Percentiles rank a stretch among this genome's conserved stretches.
phyloP scores from a whole-genome alignment of 2,888 invertebrate species.

The Pardosa pseudoannulata region DNA sequence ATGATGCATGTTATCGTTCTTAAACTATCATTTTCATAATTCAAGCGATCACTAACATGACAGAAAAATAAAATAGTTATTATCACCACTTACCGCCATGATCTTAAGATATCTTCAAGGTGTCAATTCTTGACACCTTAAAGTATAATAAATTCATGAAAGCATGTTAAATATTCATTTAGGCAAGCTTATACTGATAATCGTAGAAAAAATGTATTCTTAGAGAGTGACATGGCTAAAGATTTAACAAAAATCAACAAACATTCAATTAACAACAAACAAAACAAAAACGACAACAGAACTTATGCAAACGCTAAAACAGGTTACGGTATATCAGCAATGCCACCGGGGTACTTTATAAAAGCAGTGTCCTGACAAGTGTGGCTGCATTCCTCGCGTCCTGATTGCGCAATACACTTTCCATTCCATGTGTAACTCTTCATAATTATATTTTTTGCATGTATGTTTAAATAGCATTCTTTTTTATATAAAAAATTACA shows the following conservation, averaged over 20 bases:
- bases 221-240: constrained; percentile 6
- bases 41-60: background rate
- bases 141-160: background rate
- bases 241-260: background rate
- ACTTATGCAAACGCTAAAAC: background rate
- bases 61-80: background rate
- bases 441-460: too few relatives aligned
- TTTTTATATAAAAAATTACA: too few relatives aligned
- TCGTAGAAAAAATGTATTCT: background rate
- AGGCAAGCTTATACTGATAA: background rate
- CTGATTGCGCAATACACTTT: constrained; percentile 56
- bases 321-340: constrained; percentile 9
- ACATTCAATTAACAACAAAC: background rate
- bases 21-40: background rate
- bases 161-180: background rate
- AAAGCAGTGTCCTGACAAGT: constrained; percentile 58
- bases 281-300: background rate
- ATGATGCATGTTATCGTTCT: too few relatives aligned
- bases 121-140: constrained; percentile 35
- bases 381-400: constrained; percentile 55
- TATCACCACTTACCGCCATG: constrained; percentile 50
- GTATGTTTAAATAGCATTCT: too few relatives aligned
- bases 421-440: too few relatives aligned
- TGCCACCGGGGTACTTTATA: constrained; percentile 56
- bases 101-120: constrained; percentile 26